Evolutionary conservation across 2,113 vertebrate genomes (phyloP), one percentile per base, ranked within the genome.

Genomic region (Syngnathus typhle): DNA sequence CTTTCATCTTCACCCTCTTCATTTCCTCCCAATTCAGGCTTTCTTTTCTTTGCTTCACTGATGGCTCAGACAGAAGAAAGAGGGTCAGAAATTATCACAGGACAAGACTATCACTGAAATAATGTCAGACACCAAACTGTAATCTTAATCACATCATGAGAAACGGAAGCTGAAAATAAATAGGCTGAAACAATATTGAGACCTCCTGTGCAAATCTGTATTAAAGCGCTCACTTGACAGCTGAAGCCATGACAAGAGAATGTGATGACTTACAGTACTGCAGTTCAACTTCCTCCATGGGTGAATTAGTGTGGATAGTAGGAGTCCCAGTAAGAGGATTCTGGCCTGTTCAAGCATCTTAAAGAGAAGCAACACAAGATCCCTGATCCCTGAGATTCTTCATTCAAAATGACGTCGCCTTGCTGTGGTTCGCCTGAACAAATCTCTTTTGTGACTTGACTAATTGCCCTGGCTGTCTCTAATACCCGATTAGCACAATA

Each of bases 321-420:
- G 55, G 32, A 69, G 68, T 56, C 54, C 52, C 67, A 43, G 64
- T 76, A 79, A 83, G 77, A 81, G 59, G 76, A 81, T 87, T 85
- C 73, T 47, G 73, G 46, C 16, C 59, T 16, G 37, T 60, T 59
- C 69, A 74, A 72, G 70, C 47, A 74, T 68, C 69, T 69, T 72
- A 75, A 32, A 65, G 70, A 69, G 46, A 60, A 70, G 27, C 1
- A 1, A 11, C 52, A 61, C 12, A 8, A 39, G 59, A 83, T 61
- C 44, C 68, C 49, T 49, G 52, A 82, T 82, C 75, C 64, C 49
- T 13, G 4, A 65, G 38, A 63, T 72, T 74, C 81, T 46, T 64
- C 59, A 21, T 36, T 72, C 41, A 68, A 19, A 46, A 64, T 59
- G 61, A 60, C 38, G 52, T 41, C 44, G 49, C 49, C 63, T 56